Base-by-base conservation (phyloP, 2,888 invertebrate genomes). In the Parthenolecanium corni region DNA sequence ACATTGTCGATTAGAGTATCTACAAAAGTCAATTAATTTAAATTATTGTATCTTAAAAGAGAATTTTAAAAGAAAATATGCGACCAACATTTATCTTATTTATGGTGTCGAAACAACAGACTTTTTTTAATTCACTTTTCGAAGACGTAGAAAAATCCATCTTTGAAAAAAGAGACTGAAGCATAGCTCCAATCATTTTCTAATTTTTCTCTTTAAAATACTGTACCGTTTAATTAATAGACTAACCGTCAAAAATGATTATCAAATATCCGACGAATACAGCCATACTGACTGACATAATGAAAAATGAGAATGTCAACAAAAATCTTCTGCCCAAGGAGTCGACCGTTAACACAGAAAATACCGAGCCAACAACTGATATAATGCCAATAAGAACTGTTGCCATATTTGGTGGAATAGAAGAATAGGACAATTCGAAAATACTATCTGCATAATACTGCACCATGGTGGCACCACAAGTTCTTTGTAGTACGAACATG, bases 341-440 rank as follows among this genome's bases (percentile, higher is more conserved):
- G 66, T 69, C 68, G 23, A 69, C 54, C 56, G 70, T 44, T 66
- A 70, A 61, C 1, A 70, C 67, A 1, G 71, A 69, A 44, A 69
- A 65, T 53, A 66, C 65, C 21, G 72, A 68, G 16, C 67, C 65
- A 21, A 69, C 64, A 1, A 69, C 66, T 25, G 68, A 66, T 1
- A 76, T 73, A 1, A 70, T 68, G 1, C 75, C 76, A 12, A 77
- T 72, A 9, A 74, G 67, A 5, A 76, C 73, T 4, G 75, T 72
- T 11, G 74, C 73, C 3, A 65, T 51, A 20, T 68, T 66, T 16
- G 71, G 69, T 24, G 66, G 31, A 12, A 70, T 57, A 6, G 63
- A 66, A 25, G 67, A 70, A 1, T 69, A 70, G 21, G 72, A 68
- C 14, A 70, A 62, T 54, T 64, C 46, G 54, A 72, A 69, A 25